Evolutionary conservation across 2,888 invertebrate species (phyloP).

Genomic region (Pasiphila rectangulata): DNA sequence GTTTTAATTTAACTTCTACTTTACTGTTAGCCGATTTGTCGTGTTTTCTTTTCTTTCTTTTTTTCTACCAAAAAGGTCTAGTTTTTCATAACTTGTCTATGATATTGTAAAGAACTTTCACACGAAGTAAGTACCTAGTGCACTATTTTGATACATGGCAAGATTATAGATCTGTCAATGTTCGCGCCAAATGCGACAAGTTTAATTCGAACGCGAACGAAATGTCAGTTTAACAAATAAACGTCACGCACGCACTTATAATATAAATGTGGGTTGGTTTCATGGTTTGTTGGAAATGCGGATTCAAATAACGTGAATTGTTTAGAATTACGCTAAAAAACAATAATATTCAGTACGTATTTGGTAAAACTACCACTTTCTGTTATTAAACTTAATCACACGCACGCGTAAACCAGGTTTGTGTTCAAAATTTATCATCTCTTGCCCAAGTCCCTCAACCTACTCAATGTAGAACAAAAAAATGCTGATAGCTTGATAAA

Average conservation of each 20-base stretch:
- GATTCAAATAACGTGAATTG: constrained; percentile 2
- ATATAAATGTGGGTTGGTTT: constrained; percentile 6
- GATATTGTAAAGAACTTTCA: too few species aligned
- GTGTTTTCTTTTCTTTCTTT: too few species aligned
- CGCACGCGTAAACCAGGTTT: too few species aligned
- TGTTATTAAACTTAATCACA: too few species aligned
- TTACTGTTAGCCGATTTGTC: too few species aligned
- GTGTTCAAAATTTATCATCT: neutral
- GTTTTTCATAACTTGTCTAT: too few species aligned
- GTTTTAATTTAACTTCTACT: too few species aligned
- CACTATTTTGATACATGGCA: constrained; percentile 25
- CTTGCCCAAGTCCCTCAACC: neutral
- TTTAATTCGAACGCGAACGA: neutral
- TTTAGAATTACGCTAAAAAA: neutral
- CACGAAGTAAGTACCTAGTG: neutral
- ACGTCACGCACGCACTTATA: neutral
- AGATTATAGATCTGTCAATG: constrained; percentile 33
- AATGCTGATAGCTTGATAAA: constrained; percentile 8
- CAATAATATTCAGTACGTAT: constrained; percentile 1
- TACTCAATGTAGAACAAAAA: constrained; percentile 2
- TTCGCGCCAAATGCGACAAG: constrained; percentile 59
- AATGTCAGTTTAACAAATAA: constrained; percentile 5
- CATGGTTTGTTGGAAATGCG: constrained; percentile 7
- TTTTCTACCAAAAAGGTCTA: too few species aligned
- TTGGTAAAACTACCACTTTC: too few species aligned